These are phyloP conservation scores for Tenebrosternarchus preto DNA, from an alignment of 2,113 vertebrate genomes.

Conservation along the genomic window DNA sequence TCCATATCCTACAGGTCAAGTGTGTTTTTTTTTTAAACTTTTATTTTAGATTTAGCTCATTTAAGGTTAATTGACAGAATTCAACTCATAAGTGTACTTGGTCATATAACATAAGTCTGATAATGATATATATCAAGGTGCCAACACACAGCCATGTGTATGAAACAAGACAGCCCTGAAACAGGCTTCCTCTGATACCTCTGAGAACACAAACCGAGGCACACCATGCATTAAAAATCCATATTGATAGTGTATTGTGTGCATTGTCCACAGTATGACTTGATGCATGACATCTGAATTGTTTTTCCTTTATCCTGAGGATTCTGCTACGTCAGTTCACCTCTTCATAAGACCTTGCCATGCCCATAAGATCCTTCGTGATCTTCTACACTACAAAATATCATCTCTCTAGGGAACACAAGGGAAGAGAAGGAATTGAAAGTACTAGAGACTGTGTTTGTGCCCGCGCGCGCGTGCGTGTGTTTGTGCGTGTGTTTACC, in stretches of 20 bases:
- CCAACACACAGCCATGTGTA: not conserved
- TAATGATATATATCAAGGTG: not conserved
- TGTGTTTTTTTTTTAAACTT: no score
- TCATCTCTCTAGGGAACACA: constrained; percentile 34
- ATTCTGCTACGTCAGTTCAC: not conserved
- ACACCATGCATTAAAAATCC: constrained; percentile 40
- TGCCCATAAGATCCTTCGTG: not conserved
- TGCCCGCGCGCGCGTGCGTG: not conserved
- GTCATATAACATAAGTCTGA: not conserved
- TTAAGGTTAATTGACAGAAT: not conserved
- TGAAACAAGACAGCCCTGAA: not conserved
- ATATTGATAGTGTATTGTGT: constrained; percentile 9
- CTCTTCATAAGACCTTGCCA: not conserved
- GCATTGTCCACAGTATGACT: constrained; percentile 24
- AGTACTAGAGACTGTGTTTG: not conserved
- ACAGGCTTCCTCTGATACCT: not conserved
- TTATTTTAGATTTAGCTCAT: no score
- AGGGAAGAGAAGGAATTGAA: constrained; percentile 1
- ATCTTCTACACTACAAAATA: not conserved
- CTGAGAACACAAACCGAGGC: constrained; percentile 18
- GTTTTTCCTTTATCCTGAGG: constrained; percentile 4
- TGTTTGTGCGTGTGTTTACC: constrained; percentile 31
- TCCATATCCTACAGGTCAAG: no score
- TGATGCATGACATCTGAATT: constrained; percentile 19
- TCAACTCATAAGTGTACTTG: constrained; percentile 11